Evolutionary conservation across 2,888 invertebrate genomes (phyloP), one percentile per base, ranked within the genome.

Genomic region (Biston betularia): DNA sequence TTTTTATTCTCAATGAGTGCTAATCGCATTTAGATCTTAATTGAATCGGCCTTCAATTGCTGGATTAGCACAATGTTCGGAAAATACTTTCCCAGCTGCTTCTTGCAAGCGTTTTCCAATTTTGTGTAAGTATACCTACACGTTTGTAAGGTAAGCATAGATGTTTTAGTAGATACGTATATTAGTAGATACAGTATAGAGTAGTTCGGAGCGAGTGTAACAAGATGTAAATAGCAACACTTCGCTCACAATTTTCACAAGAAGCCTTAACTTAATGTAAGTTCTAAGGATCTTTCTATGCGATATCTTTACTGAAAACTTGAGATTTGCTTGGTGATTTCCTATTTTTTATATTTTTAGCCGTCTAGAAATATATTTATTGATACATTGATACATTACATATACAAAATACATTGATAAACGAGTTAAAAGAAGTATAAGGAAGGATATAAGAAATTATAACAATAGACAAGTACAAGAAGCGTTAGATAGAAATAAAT

Each of bases 1-100:
- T 15, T 71, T 73, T 71, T 75, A 68, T 58, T 57, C 65, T 55
- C 44, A 67, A 72, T 52, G 50, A 58, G 56, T 63, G 49, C 56
- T 69, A 68, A 69, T 68, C 64, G 68, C 64, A 59, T 70, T 71
- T 70, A 65, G 68, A 70, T 68, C 67, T 71, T 69, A 68, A 74
- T 72, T 71, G 68, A 72, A 72, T 72, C 46, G 60, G 34, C 48
- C 49, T 44, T 65, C 44, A 50, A n/a, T 61, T 63, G 44, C 45
- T 15, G 38, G 14, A 50, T 57, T 24, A 52, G 63, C 48, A 9
- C 56, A 24, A 14, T 45, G 45, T 33, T 38, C 7, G 45, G 55
- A 35, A 50, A 64, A 48, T 48, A 59, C 53, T n/a, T 48, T 10
- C 48, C 53, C 64, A 58, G 58, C 53, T 48, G 33, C 44, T 63